phyloP scores from a whole-genome alignment of 2,797 vertebrate genomes.

The Lacerta agilis region DNA sequence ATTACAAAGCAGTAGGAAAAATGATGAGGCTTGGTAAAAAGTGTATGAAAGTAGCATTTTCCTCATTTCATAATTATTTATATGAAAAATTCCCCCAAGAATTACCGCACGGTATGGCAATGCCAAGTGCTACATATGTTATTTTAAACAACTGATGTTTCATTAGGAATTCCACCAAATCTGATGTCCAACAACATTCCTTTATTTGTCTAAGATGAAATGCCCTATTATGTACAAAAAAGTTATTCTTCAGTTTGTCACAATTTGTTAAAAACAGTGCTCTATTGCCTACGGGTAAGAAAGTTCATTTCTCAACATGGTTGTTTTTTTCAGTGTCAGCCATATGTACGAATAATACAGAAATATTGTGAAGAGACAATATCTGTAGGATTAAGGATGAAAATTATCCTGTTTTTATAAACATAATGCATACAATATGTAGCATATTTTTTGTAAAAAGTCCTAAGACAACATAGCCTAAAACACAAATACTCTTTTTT shows the following conservation, averaged over 20 bases:
- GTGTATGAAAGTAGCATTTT: constrained; percentile 50
- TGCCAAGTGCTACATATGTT: constrained; percentile 50
- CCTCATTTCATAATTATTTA: constrained; percentile 47
- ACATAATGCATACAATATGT: constrained; percentile 87
- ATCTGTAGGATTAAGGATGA: constrained; percentile 78
- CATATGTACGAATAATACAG: constrained; percentile 86
- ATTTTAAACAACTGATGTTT: constrained; percentile 67
- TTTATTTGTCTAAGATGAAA: constrained; percentile 94
- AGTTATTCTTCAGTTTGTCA: constrained; percentile 88
- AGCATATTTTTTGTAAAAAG: constrained; percentile 78
- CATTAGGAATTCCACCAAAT: constrained; percentile 81
- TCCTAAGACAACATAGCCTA: constrained; percentile 84
- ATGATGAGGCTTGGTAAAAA: constrained; percentile 39
- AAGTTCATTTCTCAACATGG: constrained; percentile 77
- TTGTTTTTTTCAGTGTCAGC: constrained; percentile 77
- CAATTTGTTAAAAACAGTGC: constrained; percentile 91
- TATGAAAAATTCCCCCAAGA: constrained; percentile 51
- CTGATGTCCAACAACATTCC: constrained; percentile 88
- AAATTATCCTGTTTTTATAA: constrained; percentile 74
- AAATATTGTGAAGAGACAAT: constrained; percentile 78
- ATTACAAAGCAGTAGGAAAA: constrained; percentile 51
- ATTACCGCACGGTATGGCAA: constrained; percentile 54
- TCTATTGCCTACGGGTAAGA: constrained; percentile 83
- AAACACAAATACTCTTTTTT: constrained; percentile 76
- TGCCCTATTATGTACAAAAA: constrained; percentile 95